Evolutionary conservation across 2,888 invertebrate species (phyloP), one percentile per base, ranked within the genome.

Genomic region (Drosophila kanekoi): DNA sequence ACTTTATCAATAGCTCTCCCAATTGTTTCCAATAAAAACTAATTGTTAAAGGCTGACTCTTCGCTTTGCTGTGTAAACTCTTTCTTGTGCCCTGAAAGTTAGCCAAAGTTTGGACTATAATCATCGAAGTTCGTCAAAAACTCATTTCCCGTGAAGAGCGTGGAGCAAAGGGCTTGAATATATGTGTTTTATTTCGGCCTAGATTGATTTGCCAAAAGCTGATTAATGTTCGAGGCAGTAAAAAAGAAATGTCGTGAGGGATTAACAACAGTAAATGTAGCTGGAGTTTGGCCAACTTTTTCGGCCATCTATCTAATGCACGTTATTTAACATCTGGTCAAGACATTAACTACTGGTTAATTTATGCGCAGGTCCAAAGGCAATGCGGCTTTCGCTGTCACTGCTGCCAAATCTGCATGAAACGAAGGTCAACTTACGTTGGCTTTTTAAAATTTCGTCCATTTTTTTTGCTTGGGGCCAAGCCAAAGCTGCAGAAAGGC

Each of bases 191-290:
- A 10, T 18, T 32, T 37, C 45, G 4, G 14, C 45, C 49, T 83
- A 81, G 79, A 87, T 83, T 82, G 87, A 84, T 81, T 64, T 44
- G 65, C 56, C 38, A 18, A 56, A 45, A 77, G 68, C 77, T 87
- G 79, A 81, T 79, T 81, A 74, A 77, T 72, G 69, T 62, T n/a
- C 32, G 14, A 49, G 32, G n/a, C 43, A n/a, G 10, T 16, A 6
- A 49, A 47, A 43, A 52, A 32, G 3, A 53, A 40, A 13, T 18
- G 13, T 32, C 37, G 43, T 59, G 41, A 81, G 60, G 68, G 75
- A 81, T 78, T 77, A 81, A 60, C 62, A 41, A 54, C 43, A 44
- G 60, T 57, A 51, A 49, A 44, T 59, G 41, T 51, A 23, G 47
- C 40, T 47, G 53, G 18, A 35, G 57, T 65, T 73, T 48, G 28